Evolutionary conservation across 1,140 invertebrate species (phyloP), one percentile per base, ranked within the genome.

Genomic region (Drosophila neocordata): DNA sequence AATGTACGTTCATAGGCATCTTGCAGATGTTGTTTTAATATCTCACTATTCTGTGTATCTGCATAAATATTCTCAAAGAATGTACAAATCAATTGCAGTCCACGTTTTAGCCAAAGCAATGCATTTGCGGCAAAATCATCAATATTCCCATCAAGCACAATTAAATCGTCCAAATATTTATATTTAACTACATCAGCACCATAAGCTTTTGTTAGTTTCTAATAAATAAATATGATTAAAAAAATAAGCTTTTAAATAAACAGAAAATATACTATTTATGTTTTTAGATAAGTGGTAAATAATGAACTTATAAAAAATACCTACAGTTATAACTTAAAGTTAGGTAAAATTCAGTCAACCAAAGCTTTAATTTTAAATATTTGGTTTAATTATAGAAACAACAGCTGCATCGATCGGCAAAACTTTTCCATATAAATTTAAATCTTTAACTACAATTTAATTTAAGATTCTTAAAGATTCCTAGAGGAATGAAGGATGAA

Each of bases 201-300:
- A 88, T 94, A 95, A 74, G 91, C 92, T 59, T 93, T 93, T 6
- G 90, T 92, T 55, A 96, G 91, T 94, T 95, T 96, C 95, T 95
- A 71, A 11, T 3, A 90, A 83, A 12, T 0, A 27, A 37, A 12
- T 4, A 64, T n/a, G 2, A 2, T 24, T 2, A 18, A 20, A 22
- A 24, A 52, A 31, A 31, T 20, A 57, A 1, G 11, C 12, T 11
- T 12, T 35, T 18, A n/a, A n/a, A n/a, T n/a, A n/a, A n/a, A n/a
- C n/a, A n/a, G n/a, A n/a, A n/a, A n/a, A n/a, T n/a, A n/a, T n/a
- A n/a, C n/a, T n/a, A n/a, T n/a, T n/a, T n/a, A n/a, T n/a, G n/a
- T n/a, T n/a, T n/a, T n/a, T n/a, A n/a, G n/a, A n/a, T n/a, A n/a
- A n/a, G n/a, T n/a, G n/a, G n/a, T n/a, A n/a, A 9, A 22, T 31